Conservation (phyloP, 2,113 vertebrate species). For the Thunnus maccoyii region DNA sequence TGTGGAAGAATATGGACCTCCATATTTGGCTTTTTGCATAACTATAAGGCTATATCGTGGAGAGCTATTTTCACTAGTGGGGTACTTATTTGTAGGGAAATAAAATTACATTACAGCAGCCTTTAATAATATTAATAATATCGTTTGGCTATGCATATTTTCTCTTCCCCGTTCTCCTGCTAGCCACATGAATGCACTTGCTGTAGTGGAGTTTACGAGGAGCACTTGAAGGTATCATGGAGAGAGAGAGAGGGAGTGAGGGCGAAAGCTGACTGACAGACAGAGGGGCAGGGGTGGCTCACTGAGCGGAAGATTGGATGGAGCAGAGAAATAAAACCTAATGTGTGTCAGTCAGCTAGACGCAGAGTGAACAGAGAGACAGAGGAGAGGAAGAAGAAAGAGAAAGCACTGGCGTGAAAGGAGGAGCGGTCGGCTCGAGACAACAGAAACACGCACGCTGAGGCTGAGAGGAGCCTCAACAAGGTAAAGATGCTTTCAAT, state of each 20-base stretch:
- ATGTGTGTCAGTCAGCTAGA: constrained; percentile 33
- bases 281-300: constrained; percentile 49
- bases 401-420: not conserved
- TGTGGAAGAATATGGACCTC: no score
- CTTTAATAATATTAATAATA: no score
- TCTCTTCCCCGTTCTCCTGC: no score
- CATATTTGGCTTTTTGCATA: no score
- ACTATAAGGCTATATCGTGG: no score
- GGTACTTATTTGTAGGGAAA: no score
- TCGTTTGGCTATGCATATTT: no score
- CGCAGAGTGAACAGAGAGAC: constrained; percentile 6
- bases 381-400: constrained; percentile 8
- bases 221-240: constrained; percentile 56
- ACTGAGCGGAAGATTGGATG: constrained; percentile 23
- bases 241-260: constrained; percentile 19
- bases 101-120: no score
- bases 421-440: not conserved
- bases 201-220: constrained; percentile 19
- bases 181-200: no score
- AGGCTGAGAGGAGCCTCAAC: constrained; percentile 29
- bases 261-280: constrained; percentile 36
- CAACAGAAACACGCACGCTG: constrained; percentile 10
- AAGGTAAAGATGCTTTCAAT: constrained; percentile 53
- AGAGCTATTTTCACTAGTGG: no score
- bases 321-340: constrained; percentile 31